Evolutionary conservation across 2,113 vertebrate genomes (phyloP), one percentile per base, ranked within the genome.

Genomic region (Balaeniceps rex): DNA sequence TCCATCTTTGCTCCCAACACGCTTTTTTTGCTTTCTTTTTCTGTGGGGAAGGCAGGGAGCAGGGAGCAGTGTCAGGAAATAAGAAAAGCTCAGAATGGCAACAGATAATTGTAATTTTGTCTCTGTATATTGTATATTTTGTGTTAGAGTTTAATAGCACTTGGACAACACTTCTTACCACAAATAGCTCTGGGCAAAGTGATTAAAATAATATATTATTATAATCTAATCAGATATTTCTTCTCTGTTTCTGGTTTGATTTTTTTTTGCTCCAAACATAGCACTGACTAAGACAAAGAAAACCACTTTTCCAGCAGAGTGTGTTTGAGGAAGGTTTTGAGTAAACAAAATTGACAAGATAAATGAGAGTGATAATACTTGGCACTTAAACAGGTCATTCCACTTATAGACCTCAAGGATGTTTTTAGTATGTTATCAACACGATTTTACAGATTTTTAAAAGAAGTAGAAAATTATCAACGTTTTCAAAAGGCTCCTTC

Each of bases 281-380:
- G 14, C 18, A 75, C 12, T 66, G 52, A 72, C 17, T 54, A 76
- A 83, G 69, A 77, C 55, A 91, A 92, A 90, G 44, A 63, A 87
- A 95, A 76, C 8, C 19, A 69, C 11, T 91, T 87, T 72, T 87
- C 46, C 47, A 90, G 36, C 9, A 52, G 25, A 55, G 9, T 47
- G 7, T 61, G 34, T 79, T 82, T 91, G 87, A 79, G 61, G 25
- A 91, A 92, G 26, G 14, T 54, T 91, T 85, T 42, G 54, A 85
- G 54, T n/a, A 95, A 96, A 83, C 38, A 93, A 89, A 91, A 93
- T 86, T 85, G 55, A 76, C 46, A 72, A 86, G 58, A 77, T 69
- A 87, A 87, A 85, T 76, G 36, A 80, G 23, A 66, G 14, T 58
- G 40, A 77, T 77, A 87, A 83, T 66, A 86, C 10, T 68, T 80